Conservation (phyloP, 2,113 vertebrate genomes). For the Brienomyrus longianalis region DNA sequence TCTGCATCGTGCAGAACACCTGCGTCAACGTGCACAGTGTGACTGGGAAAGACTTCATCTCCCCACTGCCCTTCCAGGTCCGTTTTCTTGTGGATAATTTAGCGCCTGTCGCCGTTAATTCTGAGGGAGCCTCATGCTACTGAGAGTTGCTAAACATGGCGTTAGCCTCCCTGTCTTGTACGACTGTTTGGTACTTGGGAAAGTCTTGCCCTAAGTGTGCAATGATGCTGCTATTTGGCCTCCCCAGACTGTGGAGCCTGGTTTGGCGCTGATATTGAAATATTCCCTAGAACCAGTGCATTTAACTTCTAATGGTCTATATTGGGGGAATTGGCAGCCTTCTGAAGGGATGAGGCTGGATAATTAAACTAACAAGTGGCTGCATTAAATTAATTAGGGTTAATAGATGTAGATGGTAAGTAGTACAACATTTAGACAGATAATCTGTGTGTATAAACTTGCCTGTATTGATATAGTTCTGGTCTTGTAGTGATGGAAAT, state of each 20-base stretch:
- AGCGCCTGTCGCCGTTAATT: neutral
- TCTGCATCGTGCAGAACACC: conserved; percentile 88
- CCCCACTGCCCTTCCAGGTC: conserved; percentile 92
- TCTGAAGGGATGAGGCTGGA: conserved; percentile 16
- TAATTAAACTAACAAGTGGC: conserved; percentile 16
- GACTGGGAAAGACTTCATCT: conserved; percentile 90
- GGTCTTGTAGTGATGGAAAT: neutral
- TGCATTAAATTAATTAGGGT: conserved; percentile 14
- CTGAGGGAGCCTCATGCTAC: neutral
- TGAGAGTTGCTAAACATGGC: neutral
- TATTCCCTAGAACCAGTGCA: conserved; percentile 22
- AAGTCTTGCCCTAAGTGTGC: neutral
- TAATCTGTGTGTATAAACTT: neutral
- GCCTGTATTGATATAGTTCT: neutral
- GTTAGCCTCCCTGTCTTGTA: neutral
- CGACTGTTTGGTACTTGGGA: neutral
- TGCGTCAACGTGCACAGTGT: conserved; percentile 88
- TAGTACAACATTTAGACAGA: neutral
- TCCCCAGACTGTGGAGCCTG: neutral
- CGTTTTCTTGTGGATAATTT: neutral
- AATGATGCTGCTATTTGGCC: neutral
- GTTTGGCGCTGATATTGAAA: conserved; percentile 21
- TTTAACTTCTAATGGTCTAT: conserved; percentile 29
- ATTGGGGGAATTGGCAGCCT: conserved; percentile 42
- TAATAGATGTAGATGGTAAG: conserved; percentile 4